Evolutionary conservation across 2,797 vertebrate genomes (phyloP), one percentile per base, ranked within the genome.

Genomic region (Sylvia borin): DNA sequence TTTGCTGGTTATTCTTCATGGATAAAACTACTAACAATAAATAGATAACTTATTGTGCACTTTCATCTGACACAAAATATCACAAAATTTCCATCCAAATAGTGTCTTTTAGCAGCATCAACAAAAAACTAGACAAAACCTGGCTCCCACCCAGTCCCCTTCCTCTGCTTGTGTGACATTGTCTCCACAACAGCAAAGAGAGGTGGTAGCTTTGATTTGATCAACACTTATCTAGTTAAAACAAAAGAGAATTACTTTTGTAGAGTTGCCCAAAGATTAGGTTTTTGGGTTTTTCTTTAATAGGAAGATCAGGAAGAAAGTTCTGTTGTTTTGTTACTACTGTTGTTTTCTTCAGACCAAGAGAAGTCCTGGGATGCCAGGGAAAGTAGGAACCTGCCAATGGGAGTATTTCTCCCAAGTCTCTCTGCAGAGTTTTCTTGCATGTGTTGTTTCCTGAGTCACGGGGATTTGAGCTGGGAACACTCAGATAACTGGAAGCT

Each of bases 381-480:
- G 57, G 47, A 64, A 73, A 92, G 57, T 83, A 86, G 72, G 93
- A 91, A 73, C 72, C 64, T 55, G 88, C 84, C 84, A 92, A 21
- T 16, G 32, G 70, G 84, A 94, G 47, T 76, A 91, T 82, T 89
- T 95, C 71, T 87, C 90, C 50, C 38, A 38, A 92, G 74, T 25
- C 57, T 93, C 74, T 80, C 38, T 16, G 38, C 81, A 34, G 62
- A 87, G 71, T 87, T 92, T 95, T 88, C 76, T 86, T 0, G 0
- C 58, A 34, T 94, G 77, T 4, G 20, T 54, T 93, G 89, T 77
- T 88, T 82, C 93, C 84, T 82, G 92, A 96, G 86, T 93, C 93
- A 95, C 1, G 0, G 76, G 64, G 92, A 73, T 90, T 92, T 92
- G 84, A 77, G 57, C 78, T 89, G 85, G 92, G 78, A 94, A 85